These are phyloP conservation scores for Scotopteryx bipunctaria DNA, from an alignment of 2,888 invertebrate genomes.

Conservation along the genomic window DNA sequence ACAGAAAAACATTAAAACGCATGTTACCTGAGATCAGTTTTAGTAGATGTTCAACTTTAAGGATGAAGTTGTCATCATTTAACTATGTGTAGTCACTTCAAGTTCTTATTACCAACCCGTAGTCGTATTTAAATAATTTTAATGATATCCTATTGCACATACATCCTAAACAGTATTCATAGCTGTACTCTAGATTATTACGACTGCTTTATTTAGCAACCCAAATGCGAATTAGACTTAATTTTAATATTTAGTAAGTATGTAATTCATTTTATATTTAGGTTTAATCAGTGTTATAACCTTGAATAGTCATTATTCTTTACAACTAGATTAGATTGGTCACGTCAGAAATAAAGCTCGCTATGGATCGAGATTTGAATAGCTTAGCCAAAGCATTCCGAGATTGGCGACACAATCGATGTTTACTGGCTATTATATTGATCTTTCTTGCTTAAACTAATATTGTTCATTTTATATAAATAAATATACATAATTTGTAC, in stretches of 20 bases:
- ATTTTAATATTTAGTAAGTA: slow-evolving; percentile 28
- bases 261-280: slow-evolving; percentile 28
- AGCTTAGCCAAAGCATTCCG: background rate
- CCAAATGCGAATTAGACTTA: slow-evolving; percentile 31
- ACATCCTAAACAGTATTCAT: slow-evolving; percentile 47
- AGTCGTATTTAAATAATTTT: slow-evolving; percentile 3
- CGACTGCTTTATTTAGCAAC: slow-evolving; percentile 43
- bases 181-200: slow-evolving; percentile 41
- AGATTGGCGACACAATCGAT: slow-evolving; percentile 19
- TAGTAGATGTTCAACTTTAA: no score
- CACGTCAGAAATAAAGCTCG: slow-evolving; percentile 3
- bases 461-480: slow-evolving; percentile 60
- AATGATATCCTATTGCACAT: slow-evolving; percentile 33
- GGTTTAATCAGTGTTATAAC: slow-evolving; percentile 31
- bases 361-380: background rate
- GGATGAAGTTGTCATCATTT: background rate
- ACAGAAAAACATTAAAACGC: no score
- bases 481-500: slow-evolving; percentile 71
- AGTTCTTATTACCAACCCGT: slow-evolving; percentile 3
- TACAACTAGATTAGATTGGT: slow-evolving; percentile 22
- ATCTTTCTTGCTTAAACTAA: slow-evolving; percentile 45
- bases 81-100: background rate
- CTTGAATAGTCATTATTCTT: slow-evolving; percentile 28
- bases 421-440: slow-evolving; percentile 43
- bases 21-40: no score